Evolutionary conservation across 2,113 vertebrate species (phyloP).

Genomic region (Melanotaenia duboulayi): DNA sequence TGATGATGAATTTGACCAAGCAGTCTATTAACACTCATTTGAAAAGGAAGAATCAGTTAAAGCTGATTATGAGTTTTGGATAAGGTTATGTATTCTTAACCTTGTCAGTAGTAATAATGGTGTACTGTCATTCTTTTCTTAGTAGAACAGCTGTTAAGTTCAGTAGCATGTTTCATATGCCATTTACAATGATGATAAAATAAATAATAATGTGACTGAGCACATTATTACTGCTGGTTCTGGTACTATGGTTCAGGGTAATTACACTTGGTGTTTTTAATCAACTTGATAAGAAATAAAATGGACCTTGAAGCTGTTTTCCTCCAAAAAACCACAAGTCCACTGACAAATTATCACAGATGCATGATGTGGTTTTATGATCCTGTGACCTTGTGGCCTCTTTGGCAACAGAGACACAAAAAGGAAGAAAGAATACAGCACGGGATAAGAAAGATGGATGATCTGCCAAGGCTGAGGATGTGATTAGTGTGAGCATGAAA

Average conservation of each 20-base stretch:
- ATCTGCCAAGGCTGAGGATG: conserved; percentile 40
- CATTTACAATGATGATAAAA: neutral
- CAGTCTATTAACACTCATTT: conserved; percentile 3
- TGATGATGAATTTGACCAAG: conserved; percentile 21
- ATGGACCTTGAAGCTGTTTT: neutral
- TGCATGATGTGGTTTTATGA: conserved; percentile 21
- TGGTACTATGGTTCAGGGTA: neutral
- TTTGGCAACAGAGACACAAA: neutral
- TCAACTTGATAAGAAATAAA: neutral
- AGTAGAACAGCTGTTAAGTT: neutral
- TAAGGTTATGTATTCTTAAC: neutral
- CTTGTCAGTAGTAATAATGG: too few species aligned
- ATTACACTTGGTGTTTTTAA: neutral
- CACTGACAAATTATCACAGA: conserved; percentile 25
- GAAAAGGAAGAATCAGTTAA: conserved; percentile 15
- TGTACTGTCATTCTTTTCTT: neutral
- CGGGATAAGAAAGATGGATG: conserved; percentile 36
- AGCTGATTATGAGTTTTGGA: neutral
- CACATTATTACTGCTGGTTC: too few species aligned
- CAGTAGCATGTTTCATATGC: neutral
- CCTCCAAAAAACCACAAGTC: neutral
- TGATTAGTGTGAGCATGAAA: conserved; percentile 50
- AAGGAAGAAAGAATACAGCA: neutral
- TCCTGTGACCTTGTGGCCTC: conserved; percentile 17
- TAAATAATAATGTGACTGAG: neutral